phyloP scores from a whole-genome alignment of 23 tunicate genomes.

The Halocynthia roretzi region DNA sequence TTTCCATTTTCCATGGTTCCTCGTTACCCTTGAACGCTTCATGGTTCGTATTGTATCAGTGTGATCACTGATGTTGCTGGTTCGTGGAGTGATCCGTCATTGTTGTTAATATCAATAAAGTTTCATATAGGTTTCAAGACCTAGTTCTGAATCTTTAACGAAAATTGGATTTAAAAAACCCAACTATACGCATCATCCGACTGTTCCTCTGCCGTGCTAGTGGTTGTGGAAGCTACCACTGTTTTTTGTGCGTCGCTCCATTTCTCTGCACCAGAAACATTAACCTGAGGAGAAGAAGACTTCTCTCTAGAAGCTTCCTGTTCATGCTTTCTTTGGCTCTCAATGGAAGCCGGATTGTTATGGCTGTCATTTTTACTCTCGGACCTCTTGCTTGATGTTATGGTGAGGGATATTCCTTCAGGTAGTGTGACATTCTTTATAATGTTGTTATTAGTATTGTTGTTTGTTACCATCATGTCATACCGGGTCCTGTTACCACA shows the following conservation, averaged over 20 bases:
- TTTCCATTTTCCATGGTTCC: too few species aligned
- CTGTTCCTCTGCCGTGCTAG: background rate
- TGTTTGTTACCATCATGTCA: slow-evolving; percentile 6
- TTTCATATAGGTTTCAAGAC: too few species aligned
- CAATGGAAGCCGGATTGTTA: background rate
- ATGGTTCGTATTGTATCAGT: too few species aligned
- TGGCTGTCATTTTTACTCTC: background rate
- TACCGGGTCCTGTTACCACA: slow-evolving; percentile 7
- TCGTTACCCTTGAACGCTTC: too few species aligned
- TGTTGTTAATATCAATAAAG: too few species aligned
- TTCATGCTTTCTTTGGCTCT: too few species aligned
- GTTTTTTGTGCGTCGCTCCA: background rate
- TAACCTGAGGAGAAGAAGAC: too few species aligned
- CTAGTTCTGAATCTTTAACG: too few species aligned
- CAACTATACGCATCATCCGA: background rate
- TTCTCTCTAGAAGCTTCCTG: too few species aligned
- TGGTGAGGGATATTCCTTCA: background rate
- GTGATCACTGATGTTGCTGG: too few species aligned
- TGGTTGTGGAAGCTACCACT: background rate
- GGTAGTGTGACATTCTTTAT: slow-evolving; percentile 3
- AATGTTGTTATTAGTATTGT: slow-evolving; percentile 17
- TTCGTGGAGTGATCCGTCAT: too few species aligned
- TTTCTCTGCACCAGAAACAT: background rate
- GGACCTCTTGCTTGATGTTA: background rate
- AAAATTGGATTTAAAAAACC: background rate